A percentile compares a stretch with the other conserved stretches of the same genome.
Evolutionary conservation across 2,113 vertebrate species (phyloP).

Genomic region (Pteruthius melanotis): DNA sequence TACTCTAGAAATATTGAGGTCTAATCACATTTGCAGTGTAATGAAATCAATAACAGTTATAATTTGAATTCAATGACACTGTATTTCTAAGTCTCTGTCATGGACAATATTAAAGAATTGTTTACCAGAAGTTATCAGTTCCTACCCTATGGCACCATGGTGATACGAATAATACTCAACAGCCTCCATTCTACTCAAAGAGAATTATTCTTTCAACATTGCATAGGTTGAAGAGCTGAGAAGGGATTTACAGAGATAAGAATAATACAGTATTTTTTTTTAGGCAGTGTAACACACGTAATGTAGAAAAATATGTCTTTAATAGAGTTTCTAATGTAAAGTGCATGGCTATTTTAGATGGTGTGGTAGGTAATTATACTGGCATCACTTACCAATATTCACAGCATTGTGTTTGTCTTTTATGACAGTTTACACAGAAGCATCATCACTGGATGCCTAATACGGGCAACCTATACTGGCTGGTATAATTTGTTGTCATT

Average conservation of each 20-base stretch:
- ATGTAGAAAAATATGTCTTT: neutral
- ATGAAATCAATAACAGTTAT: neutral
- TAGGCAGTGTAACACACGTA: neutral
- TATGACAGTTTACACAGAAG: neutral
- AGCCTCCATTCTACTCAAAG: neutral
- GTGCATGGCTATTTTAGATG: neutral
- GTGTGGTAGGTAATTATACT: neutral
- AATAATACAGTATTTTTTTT: neutral
- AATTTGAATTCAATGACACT: neutral
- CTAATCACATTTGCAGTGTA: neutral
- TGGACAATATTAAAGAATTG: neutral
- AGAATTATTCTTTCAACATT: neutral
- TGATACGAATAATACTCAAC: neutral
- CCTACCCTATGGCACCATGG: neutral
- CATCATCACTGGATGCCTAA: neutral
- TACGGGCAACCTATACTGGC: neutral
- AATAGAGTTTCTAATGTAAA: neutral
- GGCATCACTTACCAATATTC: neutral
- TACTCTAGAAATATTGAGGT: neutral
- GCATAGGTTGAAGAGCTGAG: neutral
- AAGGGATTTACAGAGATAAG: neutral
- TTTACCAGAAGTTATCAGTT: neutral
- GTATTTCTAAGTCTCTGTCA: neutral
- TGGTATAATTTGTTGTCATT: neutral
- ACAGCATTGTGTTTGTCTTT: neutral